Evolutionary conservation across 2,888 invertebrate species (phyloP).

Genomic region (Epsilonema sp.): DNA sequence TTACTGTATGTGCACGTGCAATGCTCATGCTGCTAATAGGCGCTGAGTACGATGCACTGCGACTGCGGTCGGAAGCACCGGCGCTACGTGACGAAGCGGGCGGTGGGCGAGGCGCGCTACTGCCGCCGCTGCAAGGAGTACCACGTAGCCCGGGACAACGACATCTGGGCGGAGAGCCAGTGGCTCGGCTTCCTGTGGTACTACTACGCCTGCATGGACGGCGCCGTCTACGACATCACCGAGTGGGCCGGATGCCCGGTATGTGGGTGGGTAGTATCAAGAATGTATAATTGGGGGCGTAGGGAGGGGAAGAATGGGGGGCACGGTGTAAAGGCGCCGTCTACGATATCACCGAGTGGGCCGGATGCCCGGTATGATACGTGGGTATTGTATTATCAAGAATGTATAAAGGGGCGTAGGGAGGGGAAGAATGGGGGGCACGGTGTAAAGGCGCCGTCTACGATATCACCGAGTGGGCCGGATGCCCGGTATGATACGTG

Average conservation of each 20-base stretch:
- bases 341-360: slow-evolving; percentile 92
- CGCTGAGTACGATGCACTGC: slow-evolving; percentile 78
- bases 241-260: slow-evolving; percentile 89
- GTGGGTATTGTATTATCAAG: too few species aligned
- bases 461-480: too few species aligned
- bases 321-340: slow-evolving; percentile 78
- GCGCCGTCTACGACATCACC: slow-evolving; percentile 79
- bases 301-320: too few species aligned
- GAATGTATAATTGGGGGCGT: too few species aligned
- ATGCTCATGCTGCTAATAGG: too few species aligned
- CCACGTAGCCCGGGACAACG: slow-evolving; percentile 44
- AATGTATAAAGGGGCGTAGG: too few species aligned
- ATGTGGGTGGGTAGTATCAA: slow-evolving; percentile 10
- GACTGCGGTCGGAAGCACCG: slow-evolving; percentile 78
- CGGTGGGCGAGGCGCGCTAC: slow-evolving; percentile 72
- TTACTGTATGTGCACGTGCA: neutral
- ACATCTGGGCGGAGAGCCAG: slow-evolving; percentile 78
- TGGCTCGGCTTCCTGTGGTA: slow-evolving; percentile 73
- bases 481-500: too few species aligned
- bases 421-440: too few species aligned
- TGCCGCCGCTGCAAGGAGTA: slow-evolving; percentile 44
- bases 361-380: slow-evolving; percentile 61
- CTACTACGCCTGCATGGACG: slow-evolving; percentile 90
- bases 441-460: too few species aligned
- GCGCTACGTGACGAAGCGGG: slow-evolving; percentile 60